A percentile compares a stretch with the other conserved stretches of the same genome.
Conservation (phyloP, 1,140 invertebrate genomes). For the Venustaconcha ellipsiformis region DNA sequence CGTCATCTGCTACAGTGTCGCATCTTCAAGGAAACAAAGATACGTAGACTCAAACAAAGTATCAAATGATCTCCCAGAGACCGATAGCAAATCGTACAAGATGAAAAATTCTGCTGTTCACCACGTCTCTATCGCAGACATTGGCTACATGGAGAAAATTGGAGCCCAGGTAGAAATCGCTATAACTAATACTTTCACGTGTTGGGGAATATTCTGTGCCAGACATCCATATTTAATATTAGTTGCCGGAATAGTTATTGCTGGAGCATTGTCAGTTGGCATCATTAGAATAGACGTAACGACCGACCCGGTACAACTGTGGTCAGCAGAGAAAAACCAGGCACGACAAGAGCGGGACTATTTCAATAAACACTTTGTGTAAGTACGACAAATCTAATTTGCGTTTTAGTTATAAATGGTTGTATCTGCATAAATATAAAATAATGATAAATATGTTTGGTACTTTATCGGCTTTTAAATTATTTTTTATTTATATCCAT, state of each 20-base stretch:
- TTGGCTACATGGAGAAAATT: constrained; percentile 74
- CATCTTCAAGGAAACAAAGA: too few species aligned
- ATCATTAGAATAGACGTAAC: constrained; percentile 81
- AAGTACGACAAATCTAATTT: constrained; percentile 18
- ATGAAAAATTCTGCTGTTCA: too few species aligned
- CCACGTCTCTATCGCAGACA: constrained; percentile 31
- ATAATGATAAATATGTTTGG: too few species aligned
- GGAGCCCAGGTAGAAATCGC: constrained; percentile 82
- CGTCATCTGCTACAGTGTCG: constrained; percentile 54
- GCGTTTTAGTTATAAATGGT: too few species aligned
- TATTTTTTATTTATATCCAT: too few species aligned
- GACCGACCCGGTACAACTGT: constrained; percentile 96
- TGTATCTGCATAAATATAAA: too few species aligned
- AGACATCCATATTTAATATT: constrained; percentile 83
- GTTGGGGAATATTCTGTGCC: constrained; percentile 86
- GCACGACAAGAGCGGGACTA: constrained; percentile 89
- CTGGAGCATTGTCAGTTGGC: constrained; percentile 75
- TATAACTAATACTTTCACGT: constrained; percentile 82
- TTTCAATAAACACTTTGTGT: constrained; percentile 83
- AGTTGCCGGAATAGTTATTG: constrained; percentile 76
- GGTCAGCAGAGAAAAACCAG: constrained; percentile 89
- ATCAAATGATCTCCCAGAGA: too few species aligned
- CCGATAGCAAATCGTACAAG: too few species aligned
- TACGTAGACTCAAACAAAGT: too few species aligned
- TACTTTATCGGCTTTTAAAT: too few species aligned